Conservation (phyloP, 2,888 invertebrate genomes). For the Synanthedon myopaeformis region DNA sequence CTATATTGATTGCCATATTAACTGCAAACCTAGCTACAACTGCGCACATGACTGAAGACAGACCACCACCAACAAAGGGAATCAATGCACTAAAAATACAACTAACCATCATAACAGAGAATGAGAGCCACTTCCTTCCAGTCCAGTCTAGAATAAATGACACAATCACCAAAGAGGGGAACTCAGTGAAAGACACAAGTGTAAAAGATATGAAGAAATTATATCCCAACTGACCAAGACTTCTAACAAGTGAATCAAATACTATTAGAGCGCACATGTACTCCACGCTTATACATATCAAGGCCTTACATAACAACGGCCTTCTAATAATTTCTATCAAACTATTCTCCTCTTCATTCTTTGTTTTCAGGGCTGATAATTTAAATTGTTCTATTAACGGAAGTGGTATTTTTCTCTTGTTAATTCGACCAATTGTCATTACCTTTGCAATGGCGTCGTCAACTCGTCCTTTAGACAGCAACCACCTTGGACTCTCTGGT, state of each 20-base stretch:
- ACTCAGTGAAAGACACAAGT: slow-evolving; percentile 41
- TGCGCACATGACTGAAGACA: slow-evolving; percentile 38
- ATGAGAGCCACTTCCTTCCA: slow-evolving; percentile 35
- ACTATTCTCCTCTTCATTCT: slow-evolving; percentile 15
- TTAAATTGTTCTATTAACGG: slow-evolving; percentile 33
- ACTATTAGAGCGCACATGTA: slow-evolving; percentile 33
- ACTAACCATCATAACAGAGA: slow-evolving; percentile 19
- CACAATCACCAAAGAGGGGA: slow-evolving; percentile 37
- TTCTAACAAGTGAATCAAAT: slow-evolving; percentile 41
- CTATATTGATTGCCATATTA: slow-evolving; percentile 34
- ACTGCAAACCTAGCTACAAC: slow-evolving; percentile 38
- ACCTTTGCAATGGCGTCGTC: slow-evolving; percentile 36
- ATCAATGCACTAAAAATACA: slow-evolving; percentile 30
- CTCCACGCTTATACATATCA: slow-evolving; percentile 30
- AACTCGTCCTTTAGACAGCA: slow-evolving; percentile 35
- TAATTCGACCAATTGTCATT: slow-evolving; percentile 26
- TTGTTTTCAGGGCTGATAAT: slow-evolving; percentile 9
- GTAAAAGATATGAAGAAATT: slow-evolving; percentile 49
- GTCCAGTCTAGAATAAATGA: slow-evolving; percentile 36
- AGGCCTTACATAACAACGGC: slow-evolving; percentile 28
- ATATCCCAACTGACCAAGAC: slow-evolving; percentile 32
- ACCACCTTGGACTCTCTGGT: slow-evolving; percentile 51
- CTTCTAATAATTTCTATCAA: slow-evolving; percentile 28
- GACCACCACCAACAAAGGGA: slow-evolving; percentile 28
- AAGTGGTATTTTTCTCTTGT: slow-evolving; percentile 30